A percentile compares a stretch with the other conserved stretches of the same genome.
Evolutionary conservation across 2,888 invertebrate genomes (phyloP).

Genomic region (Pardosa pseudoannulata): DNA sequence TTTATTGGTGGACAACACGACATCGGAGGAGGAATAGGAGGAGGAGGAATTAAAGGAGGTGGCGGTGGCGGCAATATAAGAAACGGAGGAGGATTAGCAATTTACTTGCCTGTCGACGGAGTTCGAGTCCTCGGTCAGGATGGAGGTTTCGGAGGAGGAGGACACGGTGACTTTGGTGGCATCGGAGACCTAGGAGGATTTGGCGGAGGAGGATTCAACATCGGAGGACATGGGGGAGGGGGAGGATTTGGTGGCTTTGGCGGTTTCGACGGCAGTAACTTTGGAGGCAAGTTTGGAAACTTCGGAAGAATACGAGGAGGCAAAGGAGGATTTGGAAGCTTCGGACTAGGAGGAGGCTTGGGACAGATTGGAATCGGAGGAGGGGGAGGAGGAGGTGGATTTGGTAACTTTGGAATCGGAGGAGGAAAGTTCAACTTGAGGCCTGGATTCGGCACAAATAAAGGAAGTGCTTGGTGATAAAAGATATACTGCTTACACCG

Average conservation of each 20-base stretch:
- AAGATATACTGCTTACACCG: not conserved
- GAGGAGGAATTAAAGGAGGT: constrained; percentile 25
- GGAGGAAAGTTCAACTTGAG: constrained; percentile 26
- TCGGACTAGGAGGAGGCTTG: not conserved
- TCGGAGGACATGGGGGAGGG: constrained; percentile 22
- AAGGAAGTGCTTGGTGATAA: constrained; percentile 55
- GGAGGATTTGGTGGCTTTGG: constrained; percentile 49
- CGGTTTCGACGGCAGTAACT: constrained; percentile 31
- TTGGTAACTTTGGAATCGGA: not conserved
- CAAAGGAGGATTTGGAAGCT: constrained; percentile 27
- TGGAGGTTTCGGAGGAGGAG: constrained; percentile 46
- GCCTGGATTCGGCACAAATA: constrained; percentile 60
- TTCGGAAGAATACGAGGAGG: constrained; percentile 26
- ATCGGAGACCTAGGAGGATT: constrained; percentile 29
- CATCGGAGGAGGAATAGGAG: constrained; percentile 29
- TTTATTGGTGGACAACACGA: constrained; percentile 41
- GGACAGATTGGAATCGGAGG: not conserved
- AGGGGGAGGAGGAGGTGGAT: not conserved
- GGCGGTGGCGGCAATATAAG: not conserved
- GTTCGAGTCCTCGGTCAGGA: constrained; percentile 45
- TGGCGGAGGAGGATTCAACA: constrained; percentile 19
- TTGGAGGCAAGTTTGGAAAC: constrained; percentile 34
- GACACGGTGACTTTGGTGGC: no score
- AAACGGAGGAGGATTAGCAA: constrained; percentile 45
- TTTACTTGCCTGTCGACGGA: constrained; percentile 48